A percentile compares a stretch with the other conserved stretches of the same genome.
phyloP scores from a whole-genome alignment of 2,113 vertebrate genomes.

The Silurus asotus region DNA sequence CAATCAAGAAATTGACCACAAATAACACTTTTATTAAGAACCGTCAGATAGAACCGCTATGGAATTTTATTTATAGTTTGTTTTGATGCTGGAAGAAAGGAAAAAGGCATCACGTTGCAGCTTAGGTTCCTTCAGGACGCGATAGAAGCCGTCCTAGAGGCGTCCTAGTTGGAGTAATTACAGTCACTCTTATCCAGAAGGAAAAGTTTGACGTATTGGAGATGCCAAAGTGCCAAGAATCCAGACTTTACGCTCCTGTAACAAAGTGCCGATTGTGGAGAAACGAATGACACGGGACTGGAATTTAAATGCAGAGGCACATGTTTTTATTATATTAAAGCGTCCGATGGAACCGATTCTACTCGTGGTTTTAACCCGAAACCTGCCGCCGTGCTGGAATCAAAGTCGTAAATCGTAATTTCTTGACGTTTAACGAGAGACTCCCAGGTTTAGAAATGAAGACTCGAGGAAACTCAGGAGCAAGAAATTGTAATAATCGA shows the following conservation, averaged over 20 bases:
- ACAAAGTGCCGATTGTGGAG: slow-evolving; percentile 3
- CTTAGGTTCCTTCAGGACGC: neutral
- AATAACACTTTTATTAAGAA: neutral
- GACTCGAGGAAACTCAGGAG: neutral
- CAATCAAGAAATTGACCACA: neutral
- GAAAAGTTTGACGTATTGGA: slow-evolving; percentile 26
- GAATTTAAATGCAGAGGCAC: neutral
- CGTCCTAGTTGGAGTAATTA: neutral
- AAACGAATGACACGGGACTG: neutral
- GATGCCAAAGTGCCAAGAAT: neutral
- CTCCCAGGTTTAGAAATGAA: too few relatives aligned
- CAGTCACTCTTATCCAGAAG: neutral
- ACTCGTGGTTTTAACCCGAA: neutral
- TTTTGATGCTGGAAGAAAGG: neutral
- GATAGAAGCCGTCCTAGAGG: neutral
- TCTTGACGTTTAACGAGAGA: neutral
- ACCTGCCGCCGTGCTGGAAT: neutral
- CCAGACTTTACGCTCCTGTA: neutral
- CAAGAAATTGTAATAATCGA: neutral
- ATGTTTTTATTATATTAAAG: neutral
- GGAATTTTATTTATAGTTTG: slow-evolving; percentile 18
- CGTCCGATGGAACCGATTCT: neutral
- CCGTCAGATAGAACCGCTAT: neutral
- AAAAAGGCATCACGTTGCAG: neutral
- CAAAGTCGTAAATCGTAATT: neutral